Percentiles rank a stretch among this genome's conserved stretches.
Evolutionary conservation across 2,113 vertebrate genomes (phyloP).

Genomic region (Leucopsar rothschildi): DNA sequence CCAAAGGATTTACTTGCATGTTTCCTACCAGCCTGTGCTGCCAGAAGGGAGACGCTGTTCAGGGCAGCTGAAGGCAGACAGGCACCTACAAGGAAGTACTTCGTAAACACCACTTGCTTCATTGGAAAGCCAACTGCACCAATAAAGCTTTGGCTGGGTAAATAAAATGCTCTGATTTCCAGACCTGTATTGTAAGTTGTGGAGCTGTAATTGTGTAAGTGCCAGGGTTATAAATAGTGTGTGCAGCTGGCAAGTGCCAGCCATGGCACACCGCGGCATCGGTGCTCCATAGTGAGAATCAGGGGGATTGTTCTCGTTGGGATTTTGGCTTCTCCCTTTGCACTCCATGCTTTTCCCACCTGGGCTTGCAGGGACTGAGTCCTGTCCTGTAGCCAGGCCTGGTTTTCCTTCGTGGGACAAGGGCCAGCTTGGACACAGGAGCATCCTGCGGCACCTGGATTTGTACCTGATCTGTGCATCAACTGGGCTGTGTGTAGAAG

Average conservation of each 20-base stretch:
- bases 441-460: rapidly evolving
- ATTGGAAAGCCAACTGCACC: neutral
- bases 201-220: neutral
- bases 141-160: neutral
- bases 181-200: neutral
- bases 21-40: neutral
- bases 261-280: neutral
- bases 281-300: rapidly evolving
- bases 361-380: no score
- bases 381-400: neutral
- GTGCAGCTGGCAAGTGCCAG: neutral
- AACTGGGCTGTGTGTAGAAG: neutral
- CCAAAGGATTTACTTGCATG: neutral
- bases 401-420: neutral
- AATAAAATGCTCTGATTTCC: neutral
- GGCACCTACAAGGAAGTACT: neutral
- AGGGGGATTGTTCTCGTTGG: neutral
- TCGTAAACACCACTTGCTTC: neutral
- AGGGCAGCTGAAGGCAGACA: neutral
- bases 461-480: neutral
- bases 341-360: neutral
- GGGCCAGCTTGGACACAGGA: neutral
- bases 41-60: rapidly evolving
- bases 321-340: neutral
- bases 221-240: neutral